Base-by-base conservation (phyloP, 2,113 vertebrate species). In the Ceyx melanurus region DNA sequence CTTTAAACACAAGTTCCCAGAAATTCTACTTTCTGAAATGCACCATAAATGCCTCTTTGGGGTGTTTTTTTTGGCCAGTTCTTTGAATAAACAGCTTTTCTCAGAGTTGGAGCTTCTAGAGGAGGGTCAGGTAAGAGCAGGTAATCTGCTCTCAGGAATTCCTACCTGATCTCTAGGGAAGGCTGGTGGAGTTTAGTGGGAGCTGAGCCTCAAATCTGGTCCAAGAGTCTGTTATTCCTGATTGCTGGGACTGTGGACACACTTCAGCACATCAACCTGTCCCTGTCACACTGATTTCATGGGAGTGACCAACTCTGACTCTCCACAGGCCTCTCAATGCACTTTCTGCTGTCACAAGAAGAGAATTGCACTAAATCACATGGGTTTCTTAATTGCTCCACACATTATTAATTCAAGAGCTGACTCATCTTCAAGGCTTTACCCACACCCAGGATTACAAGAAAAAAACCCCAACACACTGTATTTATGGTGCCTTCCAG, bases 401-500 rank as follows among this genome's bases (percentile, higher is more conserved):
- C 6, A 43, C 73, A 75, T 90, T 81, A 91, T 64, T 90, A 90
- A 86, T 58, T 91, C 79, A 89, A 89, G 31, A 90, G 42, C 45
- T 84, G 66, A 93, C 40, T 90, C 80, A 90, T 62, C 65, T 61
- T 61, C 58, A 89, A 94, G 62, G 82, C 26, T 35, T 72, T 77
- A 72, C 10, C 67, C 76, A 86, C 1, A 1, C 43, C 73, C 67
- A 84, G 31, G n/a, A 78, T 85, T 42, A 86, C 22, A 75, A 72
- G 73, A 72, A 76, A 90, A 79, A 84, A 82, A 2, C 37, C 48
- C 50, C 50, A 94, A 26, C 17, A 68, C 0, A 1, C 29, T 58
- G n/a, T 42, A 37, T 56, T 75, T 71, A 18, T 73, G 64, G 65
- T 62, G 62, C 25, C 19, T 91, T 82, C 56, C 62, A 28, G 51